phyloP scores from a whole-genome alignment of 2,113 vertebrate species.

The Psephotus haematonotus region DNA sequence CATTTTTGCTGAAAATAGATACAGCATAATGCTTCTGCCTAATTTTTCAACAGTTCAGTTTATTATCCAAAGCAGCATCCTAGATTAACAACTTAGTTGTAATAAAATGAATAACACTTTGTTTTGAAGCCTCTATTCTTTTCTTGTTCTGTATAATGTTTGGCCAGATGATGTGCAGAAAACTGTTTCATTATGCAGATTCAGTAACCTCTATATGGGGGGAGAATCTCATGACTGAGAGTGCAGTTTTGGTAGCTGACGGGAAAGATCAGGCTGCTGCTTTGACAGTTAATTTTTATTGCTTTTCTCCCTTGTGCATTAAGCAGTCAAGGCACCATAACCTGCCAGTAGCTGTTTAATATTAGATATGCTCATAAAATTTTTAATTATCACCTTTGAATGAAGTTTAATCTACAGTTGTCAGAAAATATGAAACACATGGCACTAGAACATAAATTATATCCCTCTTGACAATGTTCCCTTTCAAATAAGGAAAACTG shows the following conservation, averaged over 20 bases:
- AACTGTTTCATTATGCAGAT: not conserved
- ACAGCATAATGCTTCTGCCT: not conserved
- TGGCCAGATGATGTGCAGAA: not conserved
- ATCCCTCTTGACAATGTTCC: conserved; percentile 21
- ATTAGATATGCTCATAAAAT: conserved; percentile 69
- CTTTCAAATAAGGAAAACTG: conserved; percentile 10
- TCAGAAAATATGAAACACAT: conserved; percentile 58
- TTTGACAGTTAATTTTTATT: conserved; percentile 65
- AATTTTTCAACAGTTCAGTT: not conserved
- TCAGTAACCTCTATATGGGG: not conserved
- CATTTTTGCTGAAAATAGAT: not conserved
- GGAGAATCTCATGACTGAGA: not conserved
- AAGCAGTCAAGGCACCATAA: conserved; percentile 20
- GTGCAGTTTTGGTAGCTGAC: conserved; percentile 15
- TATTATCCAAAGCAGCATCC: not conserved
- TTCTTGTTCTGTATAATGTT: not conserved
- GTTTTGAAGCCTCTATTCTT: not conserved
- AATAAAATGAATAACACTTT: not conserved
- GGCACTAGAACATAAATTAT: conserved; percentile 32
- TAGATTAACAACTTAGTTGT: not conserved
- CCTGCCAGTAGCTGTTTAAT: conserved; percentile 59
- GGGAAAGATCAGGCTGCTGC: conserved; percentile 42
- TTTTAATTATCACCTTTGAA: conserved; percentile 67
- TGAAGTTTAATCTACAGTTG: conserved; percentile 62
- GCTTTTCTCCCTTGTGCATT: conserved; percentile 43